A percentile compares a stretch with the other conserved stretches of the same genome.
Evolutionary conservation across 2,113 vertebrate genomes (phyloP).

Genomic region (Amblyopsis rosae): DNA sequence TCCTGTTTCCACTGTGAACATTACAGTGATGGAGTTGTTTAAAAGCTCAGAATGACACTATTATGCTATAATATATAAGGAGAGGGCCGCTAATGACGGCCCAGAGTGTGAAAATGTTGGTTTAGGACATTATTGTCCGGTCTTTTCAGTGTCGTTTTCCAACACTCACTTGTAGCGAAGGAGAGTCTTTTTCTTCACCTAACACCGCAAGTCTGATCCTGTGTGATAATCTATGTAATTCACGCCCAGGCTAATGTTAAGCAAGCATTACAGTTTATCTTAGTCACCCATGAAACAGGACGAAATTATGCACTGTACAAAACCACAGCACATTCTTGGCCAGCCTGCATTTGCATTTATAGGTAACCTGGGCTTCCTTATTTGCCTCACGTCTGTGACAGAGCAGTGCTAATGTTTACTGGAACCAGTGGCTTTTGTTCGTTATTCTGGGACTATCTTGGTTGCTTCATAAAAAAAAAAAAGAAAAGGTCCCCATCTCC

Average conservation of each 20-base stretch:
- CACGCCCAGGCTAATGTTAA: conserved; percentile 37
- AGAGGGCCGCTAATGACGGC: not conserved
- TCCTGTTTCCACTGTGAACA: conserved; percentile 8
- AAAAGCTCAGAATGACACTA: not conserved
- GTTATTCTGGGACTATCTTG: conserved; percentile 16
- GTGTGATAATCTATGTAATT: conserved; percentile 21
- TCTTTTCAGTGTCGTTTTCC: not conserved
- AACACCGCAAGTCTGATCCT: conserved; percentile 10
- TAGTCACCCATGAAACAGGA: conserved; percentile 46
- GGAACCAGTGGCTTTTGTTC: conserved; percentile 24
- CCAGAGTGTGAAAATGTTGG: conserved; percentile 2
- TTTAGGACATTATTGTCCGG: not conserved
- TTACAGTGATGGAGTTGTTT: conserved; percentile 18
- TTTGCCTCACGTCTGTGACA: conserved; percentile 4
- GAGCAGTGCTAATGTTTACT: conserved; percentile 12
- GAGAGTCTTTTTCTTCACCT: not conserved
- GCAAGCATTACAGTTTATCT: conserved; percentile 52
- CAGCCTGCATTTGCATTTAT: conserved; percentile 31
- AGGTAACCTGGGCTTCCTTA: conserved; percentile 15
- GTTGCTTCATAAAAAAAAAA: conserved; percentile 28
- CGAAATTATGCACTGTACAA: conserved; percentile 52
- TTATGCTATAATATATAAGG: not conserved
- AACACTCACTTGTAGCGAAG: not conserved
- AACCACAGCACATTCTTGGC: conserved; percentile 49
- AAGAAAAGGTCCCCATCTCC: not conserved